Base-by-base conservation (phyloP, 2,888 invertebrate species). In the Heteromurus nitidus region DNA sequence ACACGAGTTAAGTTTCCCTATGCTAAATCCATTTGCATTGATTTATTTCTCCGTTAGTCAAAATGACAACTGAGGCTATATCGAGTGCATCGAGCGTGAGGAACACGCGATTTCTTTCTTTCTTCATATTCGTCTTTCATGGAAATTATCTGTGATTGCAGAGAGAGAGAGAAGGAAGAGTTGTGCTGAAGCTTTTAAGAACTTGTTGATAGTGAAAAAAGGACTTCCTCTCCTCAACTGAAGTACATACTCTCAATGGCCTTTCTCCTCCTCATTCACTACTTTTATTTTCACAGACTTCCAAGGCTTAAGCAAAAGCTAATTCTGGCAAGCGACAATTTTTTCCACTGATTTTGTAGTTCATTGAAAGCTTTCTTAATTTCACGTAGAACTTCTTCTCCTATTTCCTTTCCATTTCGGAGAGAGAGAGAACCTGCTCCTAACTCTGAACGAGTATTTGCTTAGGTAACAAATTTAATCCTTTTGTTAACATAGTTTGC, bases 131-230 rank as follows among this genome's bases (percentile, higher is more conserved):
- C 16, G 18, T 50, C 20, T 50, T 47, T 20, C 20, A 50, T n/a
- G 18, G 16, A 20, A 9, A 47, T 47, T n/a, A 47, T 9, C 3
- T 20, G 20, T 50, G 20, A 50, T 20, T 50, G 20, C 20, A 18
- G 20, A 20, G n/a, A 50, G 9, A 16, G 20, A 2, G 20, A 9
- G 50, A 50, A n/a, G n/a, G n/a, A n/a, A n/a, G 18, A 50, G 20
- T 20, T 50, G 50, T 50, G 50, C n/a, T 20, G 50, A 50, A 20
- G 50, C 50, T 50, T 50, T 50, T 50, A 50, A 50, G 50, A 50
- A 50, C 18, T 50, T 50, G 50, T 50, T 20, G 20, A 50, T 50
- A 36, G 36, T 36, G 50, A 50, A 18, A n/a, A 44, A 50, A 50
- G 20, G 50, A 50, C 50, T 50, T 50, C 20, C 50, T 50, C 50